Percentiles rank a stretch among this genome's conserved stretches.
These are phyloP conservation scores for Heliconius aoede DNA, from an alignment of 2,888 invertebrate species.

Conservation along the genomic window DNA sequence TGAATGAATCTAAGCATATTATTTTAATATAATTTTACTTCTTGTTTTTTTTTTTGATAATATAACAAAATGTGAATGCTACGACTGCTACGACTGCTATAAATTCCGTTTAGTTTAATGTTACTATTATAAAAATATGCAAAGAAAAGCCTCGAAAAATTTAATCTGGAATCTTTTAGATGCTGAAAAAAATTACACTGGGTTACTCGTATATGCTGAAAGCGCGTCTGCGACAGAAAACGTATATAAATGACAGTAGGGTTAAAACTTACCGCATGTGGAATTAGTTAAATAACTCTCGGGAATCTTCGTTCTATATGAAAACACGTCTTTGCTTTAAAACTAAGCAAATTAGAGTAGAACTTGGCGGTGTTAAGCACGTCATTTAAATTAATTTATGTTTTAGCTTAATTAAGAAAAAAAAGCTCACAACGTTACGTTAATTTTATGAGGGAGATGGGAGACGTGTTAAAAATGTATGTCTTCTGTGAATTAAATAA, in stretches of 20 bases:
- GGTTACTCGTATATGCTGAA: not conserved
- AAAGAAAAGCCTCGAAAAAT: too few species aligned
- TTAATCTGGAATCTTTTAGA: too few species aligned
- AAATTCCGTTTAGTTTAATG: too few species aligned
- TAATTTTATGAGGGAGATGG: not conserved
- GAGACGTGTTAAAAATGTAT: not conserved
- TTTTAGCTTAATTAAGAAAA: conserved; percentile 23
- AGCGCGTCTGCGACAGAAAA: conserved; percentile 56
- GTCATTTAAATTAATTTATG: conserved; percentile 72
- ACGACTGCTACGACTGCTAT: too few species aligned
- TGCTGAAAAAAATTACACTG: not conserved
- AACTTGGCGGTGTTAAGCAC: conserved; percentile 69
- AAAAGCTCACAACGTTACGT: conserved; percentile 2
- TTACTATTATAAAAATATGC: too few species aligned
- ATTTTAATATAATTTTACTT: not conserved
- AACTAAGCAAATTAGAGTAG: conserved; percentile 70
- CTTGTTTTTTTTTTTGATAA: not conserved
- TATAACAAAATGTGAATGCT: not conserved
- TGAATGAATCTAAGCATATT: not conserved
- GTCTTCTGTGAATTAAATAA: not conserved
- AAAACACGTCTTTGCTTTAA: conserved; percentile 80
- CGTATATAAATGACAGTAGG: conserved; percentile 70
- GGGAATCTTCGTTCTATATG: conserved; percentile 66
- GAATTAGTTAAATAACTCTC: conserved; percentile 77
- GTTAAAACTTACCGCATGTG: conserved; percentile 77